phyloP scores from a whole-genome alignment of 2,113 vertebrate genomes.

The Morphnarchus princeps region DNA sequence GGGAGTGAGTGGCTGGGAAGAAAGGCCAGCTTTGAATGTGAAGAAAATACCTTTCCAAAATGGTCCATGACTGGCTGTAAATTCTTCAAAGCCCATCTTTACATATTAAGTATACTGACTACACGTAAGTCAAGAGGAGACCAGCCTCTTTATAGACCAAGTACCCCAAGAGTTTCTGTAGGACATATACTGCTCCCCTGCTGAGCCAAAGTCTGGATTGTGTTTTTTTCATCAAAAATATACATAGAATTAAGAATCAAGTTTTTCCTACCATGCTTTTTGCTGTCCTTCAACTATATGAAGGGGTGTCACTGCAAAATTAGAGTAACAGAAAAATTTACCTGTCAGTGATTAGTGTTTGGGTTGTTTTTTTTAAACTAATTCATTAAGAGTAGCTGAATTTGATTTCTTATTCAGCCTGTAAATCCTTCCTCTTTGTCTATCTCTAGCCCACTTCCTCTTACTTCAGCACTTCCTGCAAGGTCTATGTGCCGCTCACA shows the following conservation, averaged over 20 bases:
- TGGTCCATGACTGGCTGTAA: not conserved
- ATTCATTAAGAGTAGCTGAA: not conserved
- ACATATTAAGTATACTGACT: not conserved
- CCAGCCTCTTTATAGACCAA: not conserved
- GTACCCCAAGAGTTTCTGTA: not conserved
- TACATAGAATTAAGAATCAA: not conserved
- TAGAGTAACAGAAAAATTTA: not conserved
- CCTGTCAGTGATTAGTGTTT: not conserved
- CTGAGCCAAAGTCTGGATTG: not conserved
- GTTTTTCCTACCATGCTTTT: not conserved
- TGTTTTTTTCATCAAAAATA: not conserved
- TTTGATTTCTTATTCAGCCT: not conserved
- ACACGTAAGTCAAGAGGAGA: not conserved
- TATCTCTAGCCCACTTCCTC: not conserved
- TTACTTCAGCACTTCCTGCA: slow-evolving; percentile 22
- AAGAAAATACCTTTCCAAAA: not conserved
- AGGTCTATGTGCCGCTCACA: not conserved
- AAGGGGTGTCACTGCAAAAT: not conserved
- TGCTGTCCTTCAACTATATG: not conserved
- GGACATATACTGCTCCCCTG: not conserved
- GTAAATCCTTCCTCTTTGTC: not conserved
- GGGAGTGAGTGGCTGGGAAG: not conserved
- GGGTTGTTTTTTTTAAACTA: not conserved
- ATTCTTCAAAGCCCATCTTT: not conserved
- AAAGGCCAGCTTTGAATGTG: not conserved